Conservation (phyloP, 2,113 vertebrate species). For the Paramormyrops kingsleyae region DNA sequence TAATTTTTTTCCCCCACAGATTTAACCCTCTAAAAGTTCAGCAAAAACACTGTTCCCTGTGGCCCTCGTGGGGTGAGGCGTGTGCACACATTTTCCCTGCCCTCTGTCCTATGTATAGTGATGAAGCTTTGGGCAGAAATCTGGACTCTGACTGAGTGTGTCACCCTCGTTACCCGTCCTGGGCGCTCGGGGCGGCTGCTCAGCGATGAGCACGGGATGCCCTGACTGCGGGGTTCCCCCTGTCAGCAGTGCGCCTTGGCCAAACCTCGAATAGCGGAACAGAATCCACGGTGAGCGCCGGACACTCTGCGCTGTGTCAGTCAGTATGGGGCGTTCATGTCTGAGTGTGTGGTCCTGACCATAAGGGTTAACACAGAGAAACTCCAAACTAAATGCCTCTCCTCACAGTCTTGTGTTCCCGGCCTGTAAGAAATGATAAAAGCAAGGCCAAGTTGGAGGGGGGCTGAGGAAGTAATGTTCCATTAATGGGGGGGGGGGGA, state of each 20-base stretch:
- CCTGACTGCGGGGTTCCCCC: background rate
- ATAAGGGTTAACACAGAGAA: background rate
- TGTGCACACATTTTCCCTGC: background rate
- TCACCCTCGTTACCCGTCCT: background rate
- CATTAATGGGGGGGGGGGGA: slow-evolving; percentile 43
- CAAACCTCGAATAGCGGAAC: background rate
- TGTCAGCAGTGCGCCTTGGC: background rate
- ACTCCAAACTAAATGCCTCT: background rate
- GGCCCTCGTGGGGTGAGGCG: background rate
- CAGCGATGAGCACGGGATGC: background rate
- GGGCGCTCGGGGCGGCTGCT: background rate
- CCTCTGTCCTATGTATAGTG: background rate
- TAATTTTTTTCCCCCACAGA: background rate
- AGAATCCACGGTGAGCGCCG: background rate
- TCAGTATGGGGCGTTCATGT: background rate
- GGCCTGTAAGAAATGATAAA: slow-evolving; percentile 16
- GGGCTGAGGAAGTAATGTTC: slow-evolving; percentile 46
- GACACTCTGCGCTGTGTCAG: background rate
- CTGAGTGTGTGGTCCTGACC: background rate
- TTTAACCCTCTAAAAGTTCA: background rate
- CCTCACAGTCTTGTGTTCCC: background rate
- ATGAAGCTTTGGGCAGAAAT: background rate
- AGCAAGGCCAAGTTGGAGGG: slow-evolving; percentile 12
- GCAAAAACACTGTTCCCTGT: background rate
- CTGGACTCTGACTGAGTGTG: no score